Evolutionary conservation across 2,888 invertebrate genomes (phyloP), one percentile per base, ranked within the genome.

Genomic region (Stomorhina lunata): DNA sequence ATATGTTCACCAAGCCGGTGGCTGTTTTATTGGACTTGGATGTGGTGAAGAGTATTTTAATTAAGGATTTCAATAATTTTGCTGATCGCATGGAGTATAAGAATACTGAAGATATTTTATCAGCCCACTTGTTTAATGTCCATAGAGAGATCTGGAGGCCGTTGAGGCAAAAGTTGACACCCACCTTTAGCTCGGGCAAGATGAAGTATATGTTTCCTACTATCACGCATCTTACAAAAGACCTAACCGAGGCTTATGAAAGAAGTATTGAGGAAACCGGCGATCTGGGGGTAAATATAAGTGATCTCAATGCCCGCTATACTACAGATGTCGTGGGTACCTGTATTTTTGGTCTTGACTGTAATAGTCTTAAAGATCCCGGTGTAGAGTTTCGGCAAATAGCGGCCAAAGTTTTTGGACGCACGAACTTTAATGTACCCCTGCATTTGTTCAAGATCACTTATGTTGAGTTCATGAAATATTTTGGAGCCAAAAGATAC

Each of bases 141-240:
- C 86, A 88, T 0, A 91, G 91, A 2, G 85, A 88, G 0, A 87
- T 90, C 25, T 93, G 93, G 93, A 91, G 90, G 43, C 85, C 87
- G 1, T 81, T 92, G 65, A 86, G 93, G n/a, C 83, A 87, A 0
- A 92, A 92, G 66, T 80, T 93, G 1, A 90, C 92, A 3, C 92
- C 92, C 0, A 92, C 92, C 0, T 93, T 93, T 77, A 92, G 92
- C 0, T 90, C 92, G 0, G 92, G 92, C 0, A 92, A 92, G 86
- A 92, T 93, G 87, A 92, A 92, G 81, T 88, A 87, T 7, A 92
- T 92, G 92, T 92, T 92, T 76, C 86, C 87, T 5, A 88, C 89
- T 0, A 85, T 92, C 6, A 73, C 85, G 0, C 83, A 84, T 0
- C 90, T 91, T 29, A 88, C 89, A 0, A 71, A 85, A 1, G 84